These are phyloP conservation scores for Orthonychiurus folsomi DNA, from an alignment of 2,888 invertebrate species.

Conservation along the genomic window DNA sequence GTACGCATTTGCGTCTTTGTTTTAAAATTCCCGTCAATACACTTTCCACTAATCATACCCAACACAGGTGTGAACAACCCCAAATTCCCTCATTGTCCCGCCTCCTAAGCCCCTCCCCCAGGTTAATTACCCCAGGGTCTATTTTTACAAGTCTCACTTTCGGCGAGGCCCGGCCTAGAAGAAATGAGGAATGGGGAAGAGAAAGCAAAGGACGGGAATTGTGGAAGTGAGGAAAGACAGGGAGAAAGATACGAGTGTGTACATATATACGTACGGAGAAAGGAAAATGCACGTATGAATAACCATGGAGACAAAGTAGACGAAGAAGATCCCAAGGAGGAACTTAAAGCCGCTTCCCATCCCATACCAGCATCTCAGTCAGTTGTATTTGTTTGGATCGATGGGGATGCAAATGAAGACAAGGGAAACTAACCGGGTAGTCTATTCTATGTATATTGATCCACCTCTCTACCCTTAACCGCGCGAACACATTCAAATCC, in stretches of 20 bases:
- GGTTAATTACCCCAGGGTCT: too few species aligned
- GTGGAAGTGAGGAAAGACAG: background rate
- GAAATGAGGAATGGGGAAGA: background rate
- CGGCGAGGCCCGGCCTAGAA: too few species aligned
- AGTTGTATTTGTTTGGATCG: slow-evolving; percentile 12
- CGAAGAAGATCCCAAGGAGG: background rate
- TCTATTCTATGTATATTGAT: slow-evolving; percentile 3
- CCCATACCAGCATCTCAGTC: too few species aligned
- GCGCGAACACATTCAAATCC: slow-evolving; percentile 3
- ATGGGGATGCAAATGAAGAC: slow-evolving; percentile 16
- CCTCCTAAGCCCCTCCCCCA: too few species aligned
- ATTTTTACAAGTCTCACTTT: too few species aligned
- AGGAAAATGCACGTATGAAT: slow-evolving; percentile 16
- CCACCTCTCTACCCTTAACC: slow-evolving; percentile 7
- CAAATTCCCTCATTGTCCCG: too few species aligned
- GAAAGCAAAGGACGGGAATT: background rate
- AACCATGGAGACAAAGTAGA: slow-evolving; percentile 14
- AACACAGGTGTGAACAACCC: too few species aligned
- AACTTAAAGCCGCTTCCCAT: background rate
- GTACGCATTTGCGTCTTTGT: too few species aligned
- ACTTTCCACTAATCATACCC: too few species aligned
- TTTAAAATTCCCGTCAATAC: too few species aligned
- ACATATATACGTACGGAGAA: background rate
- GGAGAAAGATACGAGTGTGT: background rate
- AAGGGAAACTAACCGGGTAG: background rate